Conservation (phyloP, 2,888 invertebrate species). For the Theodoxus fluviatilis region DNA sequence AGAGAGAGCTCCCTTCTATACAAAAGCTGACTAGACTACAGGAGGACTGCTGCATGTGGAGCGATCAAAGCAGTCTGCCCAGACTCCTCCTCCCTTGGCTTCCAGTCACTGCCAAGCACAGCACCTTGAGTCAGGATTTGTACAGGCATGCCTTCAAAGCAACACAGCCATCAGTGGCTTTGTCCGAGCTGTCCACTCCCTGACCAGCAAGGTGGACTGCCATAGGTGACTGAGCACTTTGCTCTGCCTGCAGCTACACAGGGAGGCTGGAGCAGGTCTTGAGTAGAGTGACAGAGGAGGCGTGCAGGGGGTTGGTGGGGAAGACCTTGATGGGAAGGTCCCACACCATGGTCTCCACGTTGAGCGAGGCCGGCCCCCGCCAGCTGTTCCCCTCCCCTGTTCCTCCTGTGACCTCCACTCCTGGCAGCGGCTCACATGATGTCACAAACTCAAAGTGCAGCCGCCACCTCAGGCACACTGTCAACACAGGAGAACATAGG, state of each 20-base stretch:
- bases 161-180: too few relatives aligned
- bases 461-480: constrained; percentile 89
- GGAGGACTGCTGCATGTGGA: too few relatives aligned
- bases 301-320: constrained; percentile 79
- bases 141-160: too few relatives aligned
- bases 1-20: too few relatives aligned
- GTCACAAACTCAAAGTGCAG: constrained; percentile 94
- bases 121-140: too few relatives aligned
- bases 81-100: too few relatives aligned
- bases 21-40: too few relatives aligned
- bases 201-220: too few relatives aligned
- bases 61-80: too few relatives aligned
- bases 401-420: constrained; percentile 68
- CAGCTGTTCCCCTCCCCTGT: constrained; percentile 72
- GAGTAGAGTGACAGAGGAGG: constrained; percentile 54
- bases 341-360: constrained; percentile 99
- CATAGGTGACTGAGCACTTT: background rate
- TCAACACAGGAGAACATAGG: constrained; percentile 39
- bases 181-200: too few relatives aligned
- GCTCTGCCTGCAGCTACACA: constrained; percentile 13
- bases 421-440: constrained; percentile 47
- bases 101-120: too few relatives aligned
- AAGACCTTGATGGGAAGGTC: constrained; percentile 93
- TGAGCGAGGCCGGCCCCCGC: constrained; percentile 84
- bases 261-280: constrained; percentile 38